Evolutionary conservation across 1,140 invertebrate species (phyloP), one percentile per base, ranked within the genome.

Genomic region (Ostrea denselamellosa): DNA sequence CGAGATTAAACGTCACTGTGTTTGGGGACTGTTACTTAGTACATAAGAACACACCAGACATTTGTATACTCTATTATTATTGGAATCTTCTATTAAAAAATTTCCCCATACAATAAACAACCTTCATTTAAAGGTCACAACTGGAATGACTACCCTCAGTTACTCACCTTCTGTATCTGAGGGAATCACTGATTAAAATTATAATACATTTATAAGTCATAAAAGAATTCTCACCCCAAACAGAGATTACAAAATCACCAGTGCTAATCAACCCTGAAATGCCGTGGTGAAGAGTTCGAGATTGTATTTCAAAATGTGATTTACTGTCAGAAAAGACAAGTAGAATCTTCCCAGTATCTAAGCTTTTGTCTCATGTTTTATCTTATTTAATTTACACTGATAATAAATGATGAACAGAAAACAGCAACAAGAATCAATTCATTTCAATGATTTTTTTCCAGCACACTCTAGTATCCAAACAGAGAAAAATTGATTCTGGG

Each of bases 11-110:
- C 68, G 68, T 77, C 25, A 77, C 68, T 34, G 25, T 77, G 68
- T 77, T 77, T 77, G 68, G n/a, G 28, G 25, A 8, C 68, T 77
- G 68, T 77, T 77, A 77, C 68, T 77, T 77, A 77, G 68, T 77
- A 77, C 68, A 71, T 14, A 8, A 77, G 68, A 14, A 28, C 12
- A 34, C 28, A 77, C 25, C 25, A 25, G 68, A 10, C 56, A 62
- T 17, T n/a, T 62, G 14, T 62, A 17, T 19, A 62, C 19, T 14
- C 4, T 17, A 14, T 14, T 58, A 58, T 14, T 62, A 62, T 19
- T 44, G 5, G 34, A 44, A 44, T 44, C 34, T 44, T 44, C 34
- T 44, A 1, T 2, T 44, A 44, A 44, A 44, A 44, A 44, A 44
- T 2, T 44, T 44, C 34, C 34, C 34, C 5, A 44, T 44, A 2